Evolutionary conservation across 2,797 vertebrate species (phyloP).

Genomic region (Mycteria americana): DNA sequence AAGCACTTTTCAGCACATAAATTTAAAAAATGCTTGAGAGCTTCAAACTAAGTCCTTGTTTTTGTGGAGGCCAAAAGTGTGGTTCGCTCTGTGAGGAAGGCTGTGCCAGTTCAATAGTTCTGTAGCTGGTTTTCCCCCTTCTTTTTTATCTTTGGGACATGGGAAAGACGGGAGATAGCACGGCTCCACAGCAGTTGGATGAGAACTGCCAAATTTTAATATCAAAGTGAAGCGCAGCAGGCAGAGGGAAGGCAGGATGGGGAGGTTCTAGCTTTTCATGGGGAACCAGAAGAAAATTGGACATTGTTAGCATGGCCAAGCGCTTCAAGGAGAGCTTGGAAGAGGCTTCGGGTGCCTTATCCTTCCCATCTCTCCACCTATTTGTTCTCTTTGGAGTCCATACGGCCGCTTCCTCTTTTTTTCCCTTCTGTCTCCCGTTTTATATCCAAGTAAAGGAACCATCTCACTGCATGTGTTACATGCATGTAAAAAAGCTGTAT

Average conservation of each 20-base stretch:
- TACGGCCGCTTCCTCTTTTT: not conserved
- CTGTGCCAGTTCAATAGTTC: not conserved
- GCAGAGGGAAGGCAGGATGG: not conserved
- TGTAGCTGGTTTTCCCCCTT: not conserved
- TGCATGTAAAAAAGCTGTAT: not conserved
- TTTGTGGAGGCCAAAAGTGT: not conserved
- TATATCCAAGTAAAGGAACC: not conserved
- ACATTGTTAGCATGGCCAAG: not conserved
- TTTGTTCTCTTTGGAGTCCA: not conserved
- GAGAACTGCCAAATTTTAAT: not conserved
- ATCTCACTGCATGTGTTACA: not conserved
- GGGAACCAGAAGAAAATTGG: not conserved
- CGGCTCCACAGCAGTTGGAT: not conserved
- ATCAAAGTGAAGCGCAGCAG: not conserved
- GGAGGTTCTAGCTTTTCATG: not conserved
- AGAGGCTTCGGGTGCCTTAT: not conserved
- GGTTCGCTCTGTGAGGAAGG: not conserved
- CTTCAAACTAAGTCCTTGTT: not conserved
- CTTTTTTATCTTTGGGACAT: not conserved
- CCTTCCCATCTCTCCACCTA: not conserved
- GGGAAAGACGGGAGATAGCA: not conserved
- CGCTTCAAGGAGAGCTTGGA: not conserved
- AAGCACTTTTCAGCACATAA: not conserved
- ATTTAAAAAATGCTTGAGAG: not conserved
- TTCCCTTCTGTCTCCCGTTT: not conserved